Conservation (phyloP, 2,888 invertebrate species). For the Phaonia tiefii region DNA sequence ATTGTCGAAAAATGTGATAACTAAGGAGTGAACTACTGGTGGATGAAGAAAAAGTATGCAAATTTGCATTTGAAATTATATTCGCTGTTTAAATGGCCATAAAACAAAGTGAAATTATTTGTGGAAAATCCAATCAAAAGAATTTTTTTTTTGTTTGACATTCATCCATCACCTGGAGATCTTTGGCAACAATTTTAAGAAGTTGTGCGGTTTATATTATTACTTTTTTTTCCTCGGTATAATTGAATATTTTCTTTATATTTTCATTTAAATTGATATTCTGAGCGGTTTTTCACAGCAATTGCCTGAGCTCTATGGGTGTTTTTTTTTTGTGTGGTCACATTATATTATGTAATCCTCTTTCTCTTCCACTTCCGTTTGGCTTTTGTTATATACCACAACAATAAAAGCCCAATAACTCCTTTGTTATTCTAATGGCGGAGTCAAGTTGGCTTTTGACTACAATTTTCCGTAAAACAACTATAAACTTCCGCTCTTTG, state of each 20-base stretch:
- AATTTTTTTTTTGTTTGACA: too few species aligned
- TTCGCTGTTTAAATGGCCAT: slow-evolving; percentile 1
- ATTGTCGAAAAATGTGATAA: background rate
- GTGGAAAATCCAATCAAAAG: slow-evolving; percentile 11
- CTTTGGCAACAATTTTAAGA: background rate
- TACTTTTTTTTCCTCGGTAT: background rate
- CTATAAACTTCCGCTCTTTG: slow-evolving; percentile 24
- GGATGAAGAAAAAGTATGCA: slow-evolving; percentile 23
- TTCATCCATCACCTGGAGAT: slow-evolving; percentile 7
- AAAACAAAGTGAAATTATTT: background rate
- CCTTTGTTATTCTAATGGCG: slow-evolving; percentile 21
- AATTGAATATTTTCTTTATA: slow-evolving; percentile 2
- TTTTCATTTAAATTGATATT: slow-evolving; percentile 17
- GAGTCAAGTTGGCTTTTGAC: slow-evolving; percentile 33
- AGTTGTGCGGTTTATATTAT: background rate
- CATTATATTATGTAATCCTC: background rate
- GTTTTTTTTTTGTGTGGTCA: background rate
- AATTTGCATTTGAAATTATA: slow-evolving; percentile 46
- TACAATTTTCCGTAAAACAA: slow-evolving; percentile 36
- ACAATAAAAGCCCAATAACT: background rate
- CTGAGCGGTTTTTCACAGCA: background rate
- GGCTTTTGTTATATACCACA: slow-evolving; percentile 11
- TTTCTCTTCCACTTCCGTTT: slow-evolving; percentile 8
- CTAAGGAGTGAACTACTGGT: background rate
- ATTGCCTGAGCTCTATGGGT: background rate